Evolutionary conservation across 2,113 vertebrate genomes (phyloP).

Genomic region (Strigops habroptila): DNA sequence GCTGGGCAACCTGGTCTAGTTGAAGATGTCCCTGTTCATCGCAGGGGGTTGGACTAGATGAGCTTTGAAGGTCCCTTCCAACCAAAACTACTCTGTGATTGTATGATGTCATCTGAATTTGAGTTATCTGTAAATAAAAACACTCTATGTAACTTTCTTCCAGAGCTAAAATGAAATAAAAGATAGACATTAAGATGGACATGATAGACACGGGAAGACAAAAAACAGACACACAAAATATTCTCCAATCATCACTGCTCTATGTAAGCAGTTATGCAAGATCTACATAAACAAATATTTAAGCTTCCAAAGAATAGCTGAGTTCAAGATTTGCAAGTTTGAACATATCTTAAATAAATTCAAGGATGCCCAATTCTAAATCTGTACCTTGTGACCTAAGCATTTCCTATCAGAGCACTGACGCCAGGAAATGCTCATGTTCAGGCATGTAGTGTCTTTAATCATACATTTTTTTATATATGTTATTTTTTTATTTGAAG

Average conservation of each 20-base stretch:
- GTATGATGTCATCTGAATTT: neutral
- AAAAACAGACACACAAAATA: neutral
- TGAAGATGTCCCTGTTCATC: neutral
- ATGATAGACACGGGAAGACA: neutral
- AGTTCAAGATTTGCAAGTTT: neutral
- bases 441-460: neutral
- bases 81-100: neutral
- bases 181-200: neutral
- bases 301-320: neutral
- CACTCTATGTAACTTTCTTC: neutral
- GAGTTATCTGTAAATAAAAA: neutral
- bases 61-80: neutral
- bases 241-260: neutral
- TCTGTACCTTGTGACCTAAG: neutral
- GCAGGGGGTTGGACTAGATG: neutral
- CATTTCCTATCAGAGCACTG: neutral
- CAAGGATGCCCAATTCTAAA: neutral
- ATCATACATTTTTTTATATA: neutral
- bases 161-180: neutral
- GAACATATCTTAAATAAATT: neutral
- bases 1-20: neutral
- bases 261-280: neutral
- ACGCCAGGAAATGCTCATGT: neutral
- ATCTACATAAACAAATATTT: neutral
- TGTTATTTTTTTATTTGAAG: neutral